Evolutionary conservation across 2,888 invertebrate genomes (phyloP).

Genomic region (Hymenopus coronatus): DNA sequence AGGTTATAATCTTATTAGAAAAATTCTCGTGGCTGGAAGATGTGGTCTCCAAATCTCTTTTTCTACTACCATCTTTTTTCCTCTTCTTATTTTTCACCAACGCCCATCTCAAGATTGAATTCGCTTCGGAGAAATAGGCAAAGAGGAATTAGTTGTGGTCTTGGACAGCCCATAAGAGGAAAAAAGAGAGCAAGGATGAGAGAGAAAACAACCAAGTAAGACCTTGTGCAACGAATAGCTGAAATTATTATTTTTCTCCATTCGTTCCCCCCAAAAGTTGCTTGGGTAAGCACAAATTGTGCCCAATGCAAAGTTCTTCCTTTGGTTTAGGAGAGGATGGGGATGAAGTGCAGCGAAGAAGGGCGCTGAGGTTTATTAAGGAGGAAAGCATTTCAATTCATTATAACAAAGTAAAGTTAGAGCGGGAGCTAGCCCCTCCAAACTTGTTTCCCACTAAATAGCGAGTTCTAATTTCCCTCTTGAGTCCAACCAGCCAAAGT

Average conservation of each 20-base stretch:
- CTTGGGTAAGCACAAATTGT: conserved; percentile 2
- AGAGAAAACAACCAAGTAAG: not conserved
- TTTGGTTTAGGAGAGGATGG: not conserved
- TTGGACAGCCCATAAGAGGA: not conserved
- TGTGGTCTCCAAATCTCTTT: not conserved
- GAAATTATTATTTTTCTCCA: not conserved
- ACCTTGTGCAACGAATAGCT: not conserved
- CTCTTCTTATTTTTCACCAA: not conserved
- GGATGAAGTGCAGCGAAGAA: not conserved
- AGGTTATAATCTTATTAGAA: conserved; percentile 23
- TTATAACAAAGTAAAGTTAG: conserved; percentile 13
- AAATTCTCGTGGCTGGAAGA: not conserved
- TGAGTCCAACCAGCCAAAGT: not conserved
- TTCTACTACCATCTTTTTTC: not conserved
- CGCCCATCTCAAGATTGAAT: conserved; percentile 3
- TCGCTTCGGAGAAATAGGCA: conserved; percentile 5
- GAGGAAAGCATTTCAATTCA: conserved; percentile 16
- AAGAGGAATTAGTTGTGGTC: conserved; percentile 9
- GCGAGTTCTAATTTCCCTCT: not conserved
- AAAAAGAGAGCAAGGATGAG: not conserved
- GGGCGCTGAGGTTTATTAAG: not conserved
- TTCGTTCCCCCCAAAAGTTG: not conserved
- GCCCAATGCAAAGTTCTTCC: not conserved
- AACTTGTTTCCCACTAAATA: not conserved
- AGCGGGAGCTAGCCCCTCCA: not conserved